phyloP scores from a whole-genome alignment of 2,888 invertebrate genomes.

The Mythimna ferrago region DNA sequence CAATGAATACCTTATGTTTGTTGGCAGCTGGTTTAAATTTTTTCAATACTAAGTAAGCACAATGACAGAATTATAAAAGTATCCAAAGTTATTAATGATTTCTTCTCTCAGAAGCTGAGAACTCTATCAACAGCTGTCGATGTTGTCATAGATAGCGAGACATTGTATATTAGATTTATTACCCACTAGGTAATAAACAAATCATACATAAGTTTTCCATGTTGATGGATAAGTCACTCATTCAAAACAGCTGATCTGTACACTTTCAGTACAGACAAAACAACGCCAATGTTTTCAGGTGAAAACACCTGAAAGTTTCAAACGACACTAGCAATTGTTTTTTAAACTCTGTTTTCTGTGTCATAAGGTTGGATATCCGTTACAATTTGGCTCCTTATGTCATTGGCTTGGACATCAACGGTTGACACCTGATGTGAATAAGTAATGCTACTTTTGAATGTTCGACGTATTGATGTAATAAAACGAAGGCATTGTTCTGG shows the following conservation, averaged over 20 bases:
- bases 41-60: not conserved
- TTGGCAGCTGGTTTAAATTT: not conserved
- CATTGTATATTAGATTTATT: constrained; percentile 27
- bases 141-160: constrained; percentile 21
- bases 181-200: not conserved
- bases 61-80: not conserved
- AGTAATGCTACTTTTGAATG: constrained; percentile 59
- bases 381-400: not conserved
- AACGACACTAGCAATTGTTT: rapidly evolving
- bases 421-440: constrained; percentile 64
- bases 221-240: not conserved
- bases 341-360: not conserved
- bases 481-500: constrained; percentile 59
- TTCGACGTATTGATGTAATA: constrained; percentile 68
- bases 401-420: constrained; percentile 38
- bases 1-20: not conserved
- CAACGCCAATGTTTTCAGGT: constrained; percentile 19
- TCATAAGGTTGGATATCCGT: constrained; percentile 21
- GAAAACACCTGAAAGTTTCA: constrained; percentile 22
- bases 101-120: constrained; percentile 20
- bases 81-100: not conserved
- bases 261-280: not conserved
- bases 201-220: not conserved
- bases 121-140: constrained; percentile 11
- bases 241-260: constrained; percentile 1